These are phyloP conservation scores for Polyergus mexicanus DNA, from an alignment of 1,140 invertebrate species.

Conservation along the genomic window DNA sequence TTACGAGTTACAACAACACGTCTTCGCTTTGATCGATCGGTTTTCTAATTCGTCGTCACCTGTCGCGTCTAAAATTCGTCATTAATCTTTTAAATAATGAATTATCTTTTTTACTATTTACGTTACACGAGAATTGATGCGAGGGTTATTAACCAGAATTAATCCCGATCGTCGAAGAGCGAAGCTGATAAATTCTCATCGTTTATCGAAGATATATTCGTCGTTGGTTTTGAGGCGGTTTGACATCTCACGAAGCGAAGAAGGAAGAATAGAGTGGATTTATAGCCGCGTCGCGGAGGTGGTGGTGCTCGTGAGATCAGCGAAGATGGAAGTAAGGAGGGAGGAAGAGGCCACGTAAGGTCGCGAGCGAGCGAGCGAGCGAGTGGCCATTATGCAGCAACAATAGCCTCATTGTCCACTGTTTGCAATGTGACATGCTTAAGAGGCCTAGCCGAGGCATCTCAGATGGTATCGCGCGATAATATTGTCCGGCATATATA, in stretches of 20 bases:
- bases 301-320: slow-evolving; percentile 54
- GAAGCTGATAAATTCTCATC: neutral
- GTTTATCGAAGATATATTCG: slow-evolving; percentile 43
- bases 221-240: slow-evolving; percentile 32
- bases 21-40: slow-evolving; percentile 38
- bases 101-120: neutral
- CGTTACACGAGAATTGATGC: neutral
- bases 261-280: slow-evolving; percentile 36
- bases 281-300: slow-evolving; percentile 41
- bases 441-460: slow-evolving; percentile 79
- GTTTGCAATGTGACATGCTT: slow-evolving; percentile 82
- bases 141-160: slow-evolving; percentile 35
- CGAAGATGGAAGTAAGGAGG: slow-evolving; percentile 58
- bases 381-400: slow-evolving; percentile 81
- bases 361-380: slow-evolving; percentile 74
- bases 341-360: slow-evolving; percentile 79
- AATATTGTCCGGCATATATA: slow-evolving; percentile 78
- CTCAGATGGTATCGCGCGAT: slow-evolving; percentile 81
- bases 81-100: slow-evolving; percentile 29
- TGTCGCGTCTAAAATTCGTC: slow-evolving; percentile 19
- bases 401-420: slow-evolving; percentile 84
- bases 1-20: neutral
- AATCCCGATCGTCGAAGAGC: slow-evolving; percentile 24
- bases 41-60: slow-evolving; percentile 21
- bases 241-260: slow-evolving; percentile 48